phyloP scores from a whole-genome alignment of 2,113 vertebrate species.

The Trematomus loennbergii region DNA sequence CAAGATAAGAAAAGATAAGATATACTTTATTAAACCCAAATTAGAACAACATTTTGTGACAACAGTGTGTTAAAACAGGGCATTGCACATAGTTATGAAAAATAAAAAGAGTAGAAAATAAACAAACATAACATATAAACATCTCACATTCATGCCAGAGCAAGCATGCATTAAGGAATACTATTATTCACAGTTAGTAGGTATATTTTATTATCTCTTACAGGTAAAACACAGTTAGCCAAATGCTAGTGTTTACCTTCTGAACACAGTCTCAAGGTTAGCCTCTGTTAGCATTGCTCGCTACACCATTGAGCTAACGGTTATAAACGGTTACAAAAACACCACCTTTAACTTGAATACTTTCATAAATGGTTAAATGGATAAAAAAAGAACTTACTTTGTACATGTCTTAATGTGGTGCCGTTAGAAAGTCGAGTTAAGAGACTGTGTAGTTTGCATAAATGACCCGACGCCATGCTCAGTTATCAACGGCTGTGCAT shows the following conservation, averaged over 20 bases:
- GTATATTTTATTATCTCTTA: background rate
- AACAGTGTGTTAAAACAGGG: no score
- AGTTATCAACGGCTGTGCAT: background rate
- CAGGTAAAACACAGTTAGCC: background rate
- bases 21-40: no score
- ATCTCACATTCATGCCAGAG: no score
- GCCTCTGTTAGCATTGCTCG: constrained; percentile 31
- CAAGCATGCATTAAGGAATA: no score
- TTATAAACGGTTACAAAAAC: background rate
- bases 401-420: background rate
- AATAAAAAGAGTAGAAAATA: no score
- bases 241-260: background rate
- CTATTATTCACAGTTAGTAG: no score
- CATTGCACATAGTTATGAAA: no score
- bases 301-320: background rate
- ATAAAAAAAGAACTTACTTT: constrained; percentile 45
- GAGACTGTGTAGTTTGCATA: constrained; percentile 53
- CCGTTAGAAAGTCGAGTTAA: constrained; percentile 23
- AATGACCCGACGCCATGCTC: constrained; percentile 78
- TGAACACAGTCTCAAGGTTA: constrained; percentile 57
- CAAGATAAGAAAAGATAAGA: no score
- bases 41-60: no score
- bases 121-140: no score
- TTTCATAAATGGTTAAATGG: fast-evolving
- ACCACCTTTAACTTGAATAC: no score